phyloP scores from a whole-genome alignment of 1,140 invertebrate species.

The Helicoverpa armigera region DNA sequence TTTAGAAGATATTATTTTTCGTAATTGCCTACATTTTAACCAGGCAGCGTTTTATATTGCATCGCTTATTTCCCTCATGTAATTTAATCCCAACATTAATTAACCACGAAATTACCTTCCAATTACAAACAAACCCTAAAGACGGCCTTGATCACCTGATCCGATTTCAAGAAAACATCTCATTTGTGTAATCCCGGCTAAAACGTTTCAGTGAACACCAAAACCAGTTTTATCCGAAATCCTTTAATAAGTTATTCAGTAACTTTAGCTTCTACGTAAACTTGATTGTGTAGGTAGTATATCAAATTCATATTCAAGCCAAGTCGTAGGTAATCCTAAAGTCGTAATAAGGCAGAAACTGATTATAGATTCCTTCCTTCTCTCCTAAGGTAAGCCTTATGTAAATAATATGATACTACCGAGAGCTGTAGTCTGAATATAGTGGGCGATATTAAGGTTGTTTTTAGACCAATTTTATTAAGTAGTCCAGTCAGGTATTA shows the following conservation, averaged over 20 bases:
- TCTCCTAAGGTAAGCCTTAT: slow-evolving; percentile 66
- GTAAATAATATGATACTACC: slow-evolving; percentile 60
- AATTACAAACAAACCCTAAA: background rate
- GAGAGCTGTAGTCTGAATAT: slow-evolving; percentile 59
- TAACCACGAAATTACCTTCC: background rate
- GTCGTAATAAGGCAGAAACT: slow-evolving; percentile 50
- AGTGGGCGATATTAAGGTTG: slow-evolving; percentile 11
- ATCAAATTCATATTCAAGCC: slow-evolving; percentile 32
- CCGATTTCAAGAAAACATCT: background rate
- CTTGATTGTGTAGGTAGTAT: background rate
- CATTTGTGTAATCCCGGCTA: background rate
- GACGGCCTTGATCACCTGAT: background rate
- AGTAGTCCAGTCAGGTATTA: slow-evolving; percentile 5
- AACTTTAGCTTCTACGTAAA: slow-evolving; percentile 1
- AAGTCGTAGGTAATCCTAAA: slow-evolving; percentile 48
- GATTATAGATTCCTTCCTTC: slow-evolving; percentile 63
- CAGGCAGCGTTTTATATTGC: too few relatives aligned
- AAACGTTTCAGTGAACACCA: slow-evolving; percentile 15
- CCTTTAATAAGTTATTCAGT: slow-evolving; percentile 20
- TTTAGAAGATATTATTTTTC: too few relatives aligned
- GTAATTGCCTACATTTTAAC: too few relatives aligned
- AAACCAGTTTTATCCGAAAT: slow-evolving; percentile 26
- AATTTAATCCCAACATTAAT: too few relatives aligned
- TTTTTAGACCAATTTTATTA: slow-evolving; percentile 16
- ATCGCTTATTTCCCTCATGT: too few relatives aligned